These are phyloP conservation scores for Poeciliopsis occidentalis DNA, from an alignment of 2,113 vertebrate species.

Conservation along the genomic window DNA sequence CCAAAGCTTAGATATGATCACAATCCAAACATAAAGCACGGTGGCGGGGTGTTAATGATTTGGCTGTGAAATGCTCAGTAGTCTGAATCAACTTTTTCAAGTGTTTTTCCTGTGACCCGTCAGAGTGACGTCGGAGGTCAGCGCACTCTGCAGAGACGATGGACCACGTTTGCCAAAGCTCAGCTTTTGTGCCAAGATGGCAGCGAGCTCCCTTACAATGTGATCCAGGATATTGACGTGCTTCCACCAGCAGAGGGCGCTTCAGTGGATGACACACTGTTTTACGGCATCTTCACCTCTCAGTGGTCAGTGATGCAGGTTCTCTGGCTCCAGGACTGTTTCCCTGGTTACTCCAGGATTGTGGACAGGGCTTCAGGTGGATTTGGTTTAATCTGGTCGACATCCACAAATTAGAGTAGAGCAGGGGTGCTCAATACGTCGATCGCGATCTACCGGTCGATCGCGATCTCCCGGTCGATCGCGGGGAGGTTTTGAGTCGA, in stretches of 20 bases:
- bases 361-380: no score
- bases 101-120: neutral
- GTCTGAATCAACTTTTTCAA: neutral
- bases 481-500: no score
- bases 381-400: no score
- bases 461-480: no score
- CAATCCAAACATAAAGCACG: neutral
- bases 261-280: slow-evolving; percentile 71
- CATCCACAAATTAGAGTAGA: no score
- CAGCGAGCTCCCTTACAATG: slow-evolving; percentile 79
- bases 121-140: slow-evolving; percentile 80
- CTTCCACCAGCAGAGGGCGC: slow-evolving; percentile 73
- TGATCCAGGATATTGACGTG: slow-evolving; percentile 77
- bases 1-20: neutral
- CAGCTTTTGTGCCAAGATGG: slow-evolving; percentile 77
- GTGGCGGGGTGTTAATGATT: neutral
- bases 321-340: neutral
- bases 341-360: no score
- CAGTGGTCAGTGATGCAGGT: slow-evolving; percentile 73
- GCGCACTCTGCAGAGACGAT: slow-evolving; percentile 79
- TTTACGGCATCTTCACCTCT: slow-evolving; percentile 81
- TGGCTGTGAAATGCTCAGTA: neutral
- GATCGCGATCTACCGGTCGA: no score
- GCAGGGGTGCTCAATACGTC: no score
- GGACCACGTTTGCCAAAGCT: slow-evolving; percentile 83